Base-by-base conservation (phyloP, 2,888 invertebrate species). In the Blera fallax region DNA sequence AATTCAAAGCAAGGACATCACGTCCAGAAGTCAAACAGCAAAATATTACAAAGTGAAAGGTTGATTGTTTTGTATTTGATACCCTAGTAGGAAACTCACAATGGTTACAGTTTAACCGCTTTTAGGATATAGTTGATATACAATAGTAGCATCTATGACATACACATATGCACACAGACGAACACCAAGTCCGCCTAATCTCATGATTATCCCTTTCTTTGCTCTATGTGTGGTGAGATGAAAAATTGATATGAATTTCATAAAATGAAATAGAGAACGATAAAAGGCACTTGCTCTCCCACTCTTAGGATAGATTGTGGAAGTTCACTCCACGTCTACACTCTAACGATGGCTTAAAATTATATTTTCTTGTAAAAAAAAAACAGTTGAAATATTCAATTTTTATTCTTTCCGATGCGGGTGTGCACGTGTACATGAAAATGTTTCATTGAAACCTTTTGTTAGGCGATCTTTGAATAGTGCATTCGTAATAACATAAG, bases 381-480 rank as follows among this genome's bases (percentile, higher is more conserved):
- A 37, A 16, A 37, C 27, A 18, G 45, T 48, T 64, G 45, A 64
- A 48, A 64, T 64, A 64, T 48, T 64, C 64, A 64, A 48, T 64
- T 62, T 64, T 18, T 18, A 64, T 24, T 14, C 40, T 60, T 27
- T 10, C 27, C 10, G 3, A 18, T n/a, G 18, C 5, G 29, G 10
- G 27, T 37, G 52, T 16, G 24, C 52, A 67, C 37, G 10, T 21
- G 65, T 65, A 50, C 40, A 45, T 18, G 29, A 40, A 69, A 52
- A 77, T 67, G 21, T 43, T 60, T 77, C 43, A 11, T 32, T 37
- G 45, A 62, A 54, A 32, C 56, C 78, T 70, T 72, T 78, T 78
- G 78, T 77, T 58, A 52, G 40, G 50, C 50, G 10, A 62, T 62
- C 40, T 34, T 78, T 78, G 62, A 78, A 72, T 72, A 72, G 62